Percentiles rank a stretch among this genome's conserved stretches.
Evolutionary conservation across 2,888 invertebrate genomes (phyloP).

Genomic region (Teleiodes luculella): DNA sequence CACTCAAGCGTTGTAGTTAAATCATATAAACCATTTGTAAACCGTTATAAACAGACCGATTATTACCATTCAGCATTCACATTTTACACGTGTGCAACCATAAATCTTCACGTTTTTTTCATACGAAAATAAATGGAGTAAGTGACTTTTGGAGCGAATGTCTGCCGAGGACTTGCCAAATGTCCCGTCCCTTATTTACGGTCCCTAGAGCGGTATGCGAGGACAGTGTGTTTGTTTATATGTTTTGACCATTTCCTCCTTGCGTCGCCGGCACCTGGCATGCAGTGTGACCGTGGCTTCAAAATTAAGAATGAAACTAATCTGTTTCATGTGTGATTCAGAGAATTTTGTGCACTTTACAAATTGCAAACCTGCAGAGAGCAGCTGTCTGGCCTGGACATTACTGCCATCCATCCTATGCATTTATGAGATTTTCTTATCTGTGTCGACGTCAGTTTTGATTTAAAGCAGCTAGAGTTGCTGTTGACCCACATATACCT

Average conservation of each 20-base stretch:
- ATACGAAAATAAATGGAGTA: not conserved
- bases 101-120: not conserved
- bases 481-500: conserved; percentile 11
- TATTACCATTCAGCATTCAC: conserved; percentile 1
- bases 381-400: not conserved
- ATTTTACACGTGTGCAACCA: not conserved
- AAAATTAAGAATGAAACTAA: conserved; percentile 5
- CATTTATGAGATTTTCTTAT: not conserved
- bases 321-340: not conserved
- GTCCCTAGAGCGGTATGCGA: conserved; percentile 9
- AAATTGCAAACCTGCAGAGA: not conserved
- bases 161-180: conserved; percentile 5
- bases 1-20: not conserved
- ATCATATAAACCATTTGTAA: not conserved
- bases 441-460: conserved; percentile 1
- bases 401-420: not conserved
- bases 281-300: not conserved
- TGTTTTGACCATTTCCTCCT: conserved; percentile 11
- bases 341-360: not conserved
- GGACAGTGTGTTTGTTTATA: conserved; percentile 7
- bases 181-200: conserved; percentile 1
- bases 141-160: conserved; percentile 6
- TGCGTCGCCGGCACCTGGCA: conserved; percentile 1
- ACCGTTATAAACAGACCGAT: not conserved
- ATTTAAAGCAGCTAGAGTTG: conserved; percentile 1